phyloP scores from a whole-genome alignment of 37 sponge, comb jelly and placozoan species.

The Chondrilla cf. caribensis region DNA sequence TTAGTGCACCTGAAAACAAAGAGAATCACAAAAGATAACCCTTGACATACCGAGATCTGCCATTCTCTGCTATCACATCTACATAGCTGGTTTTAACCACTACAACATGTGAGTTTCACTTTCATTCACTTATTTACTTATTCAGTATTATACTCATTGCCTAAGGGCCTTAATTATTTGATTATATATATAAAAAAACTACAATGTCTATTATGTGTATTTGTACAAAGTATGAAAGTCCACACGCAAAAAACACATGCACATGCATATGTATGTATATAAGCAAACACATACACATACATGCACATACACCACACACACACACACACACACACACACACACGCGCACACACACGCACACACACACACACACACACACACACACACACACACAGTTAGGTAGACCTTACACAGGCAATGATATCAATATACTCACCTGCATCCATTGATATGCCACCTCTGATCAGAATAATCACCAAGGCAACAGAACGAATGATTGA shows the following conservation, averaged over 20 bases:
- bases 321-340: background rate
- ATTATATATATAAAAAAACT: no score
- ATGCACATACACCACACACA: background rate
- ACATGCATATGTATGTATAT: background rate
- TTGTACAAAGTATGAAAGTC: background rate
- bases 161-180: no score
- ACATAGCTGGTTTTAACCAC: no score
- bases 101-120: no score
- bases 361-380: no score
- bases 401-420: no score
- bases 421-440: slow-evolving; percentile 7
- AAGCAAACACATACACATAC: background rate
- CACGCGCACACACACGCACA: no score
- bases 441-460: slow-evolving; percentile 87
- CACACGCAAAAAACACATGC: background rate
- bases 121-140: background rate
- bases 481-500: slow-evolving; percentile 68
- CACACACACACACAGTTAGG: no score
- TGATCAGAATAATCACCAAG: slow-evolving; percentile 73
- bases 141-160: no score
- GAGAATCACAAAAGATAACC: background rate
- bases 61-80: no score
- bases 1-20: slow-evolving; percentile 2
- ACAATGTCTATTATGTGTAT: no score
- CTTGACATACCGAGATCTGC: no score